Percentiles rank a stretch among this genome's conserved stretches.
Evolutionary conservation across 2,888 invertebrate species (phyloP).

Genomic region (Boloria selene): DNA sequence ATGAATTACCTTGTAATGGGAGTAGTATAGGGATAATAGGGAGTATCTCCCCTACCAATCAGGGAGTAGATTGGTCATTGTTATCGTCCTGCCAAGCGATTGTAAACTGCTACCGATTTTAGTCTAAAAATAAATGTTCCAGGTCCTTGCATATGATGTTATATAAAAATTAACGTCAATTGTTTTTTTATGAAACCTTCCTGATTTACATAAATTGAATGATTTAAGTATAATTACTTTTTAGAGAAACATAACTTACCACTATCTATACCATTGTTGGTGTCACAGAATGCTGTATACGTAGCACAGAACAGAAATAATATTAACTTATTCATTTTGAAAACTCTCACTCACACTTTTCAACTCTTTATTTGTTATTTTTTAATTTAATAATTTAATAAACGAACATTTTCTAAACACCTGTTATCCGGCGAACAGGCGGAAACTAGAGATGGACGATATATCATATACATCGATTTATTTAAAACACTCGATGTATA

Average conservation of each 20-base stretch:
- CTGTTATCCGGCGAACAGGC: background rate
- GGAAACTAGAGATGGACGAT: too few species aligned
- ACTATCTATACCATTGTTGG: conserved; percentile 47
- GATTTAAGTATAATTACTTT: background rate
- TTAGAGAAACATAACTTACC: conserved; percentile 44
- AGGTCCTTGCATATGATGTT: too few species aligned
- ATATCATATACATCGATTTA: too few species aligned
- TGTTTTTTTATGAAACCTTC: too few species aligned
- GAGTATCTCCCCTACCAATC: too few species aligned
- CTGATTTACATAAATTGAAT: too few species aligned
- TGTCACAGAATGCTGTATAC: conserved; percentile 44
- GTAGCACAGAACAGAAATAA: conserved; percentile 44
- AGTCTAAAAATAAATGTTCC: conserved; percentile 2
- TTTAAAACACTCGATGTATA: too few species aligned
- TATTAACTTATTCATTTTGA: conserved; percentile 28
- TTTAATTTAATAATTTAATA: background rate
- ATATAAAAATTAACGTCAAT: too few species aligned
- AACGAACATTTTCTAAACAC: background rate
- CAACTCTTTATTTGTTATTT: background rate
- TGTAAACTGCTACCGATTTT: conserved; percentile 9
- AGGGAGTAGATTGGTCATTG: too few species aligned
- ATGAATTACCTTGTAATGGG: too few species aligned
- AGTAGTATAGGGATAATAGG: too few species aligned
- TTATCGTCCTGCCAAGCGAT: too few species aligned
- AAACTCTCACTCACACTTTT: background rate